Base-by-base conservation (phyloP, 2,113 vertebrate genomes). In the Chionis minor region DNA sequence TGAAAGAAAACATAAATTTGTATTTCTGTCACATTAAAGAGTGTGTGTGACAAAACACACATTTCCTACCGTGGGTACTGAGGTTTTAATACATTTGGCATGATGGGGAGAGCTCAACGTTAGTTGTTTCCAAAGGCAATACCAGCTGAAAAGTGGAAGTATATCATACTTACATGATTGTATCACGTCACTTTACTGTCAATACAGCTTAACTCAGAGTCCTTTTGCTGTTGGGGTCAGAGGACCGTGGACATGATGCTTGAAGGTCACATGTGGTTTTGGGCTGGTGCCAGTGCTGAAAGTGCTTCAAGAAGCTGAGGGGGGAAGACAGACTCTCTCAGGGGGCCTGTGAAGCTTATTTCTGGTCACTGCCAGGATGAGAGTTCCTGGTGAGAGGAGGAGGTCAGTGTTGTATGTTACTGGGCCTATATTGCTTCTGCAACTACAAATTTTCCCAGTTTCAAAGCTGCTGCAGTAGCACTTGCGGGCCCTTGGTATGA, bases 1-100 rank as follows among this genome's bases (percentile, higher is more conserved):
- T 86, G 93, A 95, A 92, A 90, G 75, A 91, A 94, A 94, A 59
- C 74, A 83, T 93, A 91, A 96, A 95, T 92, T 81, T 70, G 54
- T 79, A 82, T 92, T 92, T 94, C 80, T 92, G 63, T 92, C 78
- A 90, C 73, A 85, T 87, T 92, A 86, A 82, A 69, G 62, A 75
- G 35, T 0, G 23, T n/a, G 32, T 86, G 79, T 94, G 92, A 86
- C 84, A 95, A 85, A 96, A 79, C 82, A 90, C 49, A 32, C 24
- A 40, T 89, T 91, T 82, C 52, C 45, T 88, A 12, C 74, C 1
- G 0, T 55, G 75, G 59, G 32, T 84, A 56, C 74, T 95, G 80
- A 90, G 66, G 81, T 70, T 92, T 86, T 63, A 55, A 65, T 49
- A 32, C 38, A 30, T 81, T 86, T 84, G 72, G 65, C 66, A 54